Percentiles rank a stretch among this genome's conserved stretches.
Conservation (phyloP, 1,140 invertebrate genomes). For the Pinna nobilis region DNA sequence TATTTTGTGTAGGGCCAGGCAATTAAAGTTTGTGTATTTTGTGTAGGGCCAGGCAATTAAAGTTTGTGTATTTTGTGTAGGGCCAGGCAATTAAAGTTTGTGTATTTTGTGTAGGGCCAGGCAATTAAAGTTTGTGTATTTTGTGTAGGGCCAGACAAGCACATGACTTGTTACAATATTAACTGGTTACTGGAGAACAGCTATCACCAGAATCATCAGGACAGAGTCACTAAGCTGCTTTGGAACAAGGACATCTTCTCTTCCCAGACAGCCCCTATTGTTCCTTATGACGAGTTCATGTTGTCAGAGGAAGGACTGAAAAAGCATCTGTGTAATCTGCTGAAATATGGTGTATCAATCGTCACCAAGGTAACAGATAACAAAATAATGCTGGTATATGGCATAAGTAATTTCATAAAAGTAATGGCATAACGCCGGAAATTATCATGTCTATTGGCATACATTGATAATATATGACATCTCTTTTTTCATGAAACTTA, state of each 20-base stretch:
- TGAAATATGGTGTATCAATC: constrained; percentile 59
- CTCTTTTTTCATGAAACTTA: too few relatives aligned
- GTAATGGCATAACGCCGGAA: too few relatives aligned
- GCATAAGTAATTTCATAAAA: too few relatives aligned
- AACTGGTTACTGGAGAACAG: constrained; percentile 57
- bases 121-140: background rate
- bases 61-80: too few relatives aligned
- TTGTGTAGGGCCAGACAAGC: constrained; percentile 64
- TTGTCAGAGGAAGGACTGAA: constrained; percentile 50
- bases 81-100: too few relatives aligned
- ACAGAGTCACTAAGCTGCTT: constrained; percentile 29
- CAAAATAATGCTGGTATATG: background rate
- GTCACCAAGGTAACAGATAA: constrained; percentile 45
- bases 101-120: background rate
- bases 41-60: too few relatives aligned
- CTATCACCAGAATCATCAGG: constrained; percentile 22
- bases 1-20: too few relatives aligned
- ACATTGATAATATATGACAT: too few relatives aligned
- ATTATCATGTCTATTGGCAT: too few relatives aligned
- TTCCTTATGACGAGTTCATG: constrained; percentile 49
- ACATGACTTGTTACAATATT: constrained; percentile 57
- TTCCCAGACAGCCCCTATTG: constrained; percentile 20
- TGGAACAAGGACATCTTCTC: constrained; percentile 52
- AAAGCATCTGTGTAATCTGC: constrained; percentile 46
- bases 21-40: too few relatives aligned